Evolutionary conservation across 2,888 invertebrate species (phyloP).

Genomic region (Julus scanicus): DNA sequence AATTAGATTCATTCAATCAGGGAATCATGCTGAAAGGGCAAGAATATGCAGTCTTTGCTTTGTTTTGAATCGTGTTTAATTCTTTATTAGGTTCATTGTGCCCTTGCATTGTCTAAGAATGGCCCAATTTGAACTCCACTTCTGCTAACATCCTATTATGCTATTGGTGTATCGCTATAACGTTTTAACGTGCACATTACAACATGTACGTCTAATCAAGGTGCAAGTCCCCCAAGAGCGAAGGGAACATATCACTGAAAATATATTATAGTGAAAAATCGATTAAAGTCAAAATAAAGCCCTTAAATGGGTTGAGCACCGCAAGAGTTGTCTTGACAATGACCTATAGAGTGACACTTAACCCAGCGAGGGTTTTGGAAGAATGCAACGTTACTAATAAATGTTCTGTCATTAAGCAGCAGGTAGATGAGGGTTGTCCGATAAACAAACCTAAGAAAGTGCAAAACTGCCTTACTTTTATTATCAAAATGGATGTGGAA

Average conservation of each 20-base stretch:
- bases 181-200: neutral
- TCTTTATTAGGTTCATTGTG: neutral
- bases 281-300: constrained; percentile 30
- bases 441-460: neutral
- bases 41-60: neutral
- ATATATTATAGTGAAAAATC: constrained; percentile 36
- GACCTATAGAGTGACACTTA: constrained; percentile 27
- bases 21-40: too few species aligned
- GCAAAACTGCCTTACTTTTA: neutral
- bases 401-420: constrained; percentile 19
- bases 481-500: neutral
- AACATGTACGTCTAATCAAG: neutral
- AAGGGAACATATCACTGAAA: neutral
- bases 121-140: neutral
- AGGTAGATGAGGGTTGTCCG: constrained; percentile 20
- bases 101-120: neutral
- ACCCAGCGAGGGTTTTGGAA: constrained; percentile 45
- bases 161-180: neutral
- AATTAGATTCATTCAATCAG: too few species aligned
- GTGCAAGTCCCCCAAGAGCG: neutral
- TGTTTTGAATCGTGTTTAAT: neutral
- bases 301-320: neutral
- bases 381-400: constrained; percentile 37
- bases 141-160: neutral
- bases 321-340: constrained; percentile 43